Base-by-base conservation (phyloP, 2,113 vertebrate genomes). In the Tenrec ecaudatus region DNA sequence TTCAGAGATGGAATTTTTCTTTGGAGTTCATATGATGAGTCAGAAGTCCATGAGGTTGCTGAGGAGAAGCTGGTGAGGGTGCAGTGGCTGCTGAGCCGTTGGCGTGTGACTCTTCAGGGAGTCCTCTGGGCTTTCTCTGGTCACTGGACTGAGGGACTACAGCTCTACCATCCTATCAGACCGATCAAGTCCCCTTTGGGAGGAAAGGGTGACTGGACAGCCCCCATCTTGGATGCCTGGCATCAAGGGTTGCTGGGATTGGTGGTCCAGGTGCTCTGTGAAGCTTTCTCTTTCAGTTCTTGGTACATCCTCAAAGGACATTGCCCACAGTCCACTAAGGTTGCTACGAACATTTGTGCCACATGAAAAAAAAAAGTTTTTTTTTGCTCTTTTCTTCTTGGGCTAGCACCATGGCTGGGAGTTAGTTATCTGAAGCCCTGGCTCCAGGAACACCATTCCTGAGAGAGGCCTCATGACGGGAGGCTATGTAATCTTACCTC, bases 361-460 rank as follows among this genome's bases (percentile, higher is more conserved):
- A 20, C 16, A 62, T 6, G 16, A 20, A 62, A 62, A 62, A 19
- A 19, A 20, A 16, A 16, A 40, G 3, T 40, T 53, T 62, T 62
- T 77, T 29, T 73, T 94, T 81, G 43, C 16, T 76, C 23, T 84
- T 89, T 81, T 62, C 75, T 58, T 91, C 60, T 90, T 82, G 29
- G 38, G 69, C 47, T 53, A 53, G 27, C 58, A 27, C 15, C 53
- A 66, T 71, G 47, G 27, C 57, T 14, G 66, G 20, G 87, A 38
- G 23, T 86, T 68, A 57, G 40, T 29, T 80, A 66, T 57, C 27
- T 31, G 58, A 64, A 71, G 20, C 14, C 6, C 4, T 7, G 14
- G 29, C 8, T 85, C n/a, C 29, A 77, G 62, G 62, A 88, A 77
- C 43, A 87, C 17, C 23, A 1, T 38, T 14, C 36, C 78, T 29